Base-by-base conservation (phyloP, 2,113 vertebrate species). In the Scomber colias region DNA sequence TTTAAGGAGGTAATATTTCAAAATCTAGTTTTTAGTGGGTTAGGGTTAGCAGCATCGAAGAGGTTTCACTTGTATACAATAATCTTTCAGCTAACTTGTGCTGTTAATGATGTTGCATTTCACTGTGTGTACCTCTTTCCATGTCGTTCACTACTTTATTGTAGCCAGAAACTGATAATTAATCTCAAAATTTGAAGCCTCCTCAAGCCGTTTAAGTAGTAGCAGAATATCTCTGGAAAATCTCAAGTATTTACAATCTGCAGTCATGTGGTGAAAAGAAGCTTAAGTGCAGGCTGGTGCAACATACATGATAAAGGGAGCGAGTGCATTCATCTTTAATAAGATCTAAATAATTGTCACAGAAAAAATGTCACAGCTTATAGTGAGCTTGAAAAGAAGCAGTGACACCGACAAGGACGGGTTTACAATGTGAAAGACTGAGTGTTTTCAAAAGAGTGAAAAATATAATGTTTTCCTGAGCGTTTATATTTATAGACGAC, bases 241-340 rank as follows among this genome's bases (percentile, higher is more conserved):
- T 31, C 46, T 17, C 56, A 3, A 40, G n/a, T 31, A 31, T 67
- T 35, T 53, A 7, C 11, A 46, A 14, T 67, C 61, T n/a, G 48
- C 70, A 48, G 16, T 46, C 69, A 66, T 69, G 56, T 77, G 48
- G 40, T 15, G 46, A 67, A 44, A 79, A 65, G 45, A 30, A 46
- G 53, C 77, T 50, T 27, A 44, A 21, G 21, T 30, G 56, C 48
- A 77, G 65, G 17, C 21, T 44, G 40, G 24, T 19, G 13, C 5
- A 11, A 24, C n/a, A 11, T 30, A 35, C 60, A 35, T 56, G 9
- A 66, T 4, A 7, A 19, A 35, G 31, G 60, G 35, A 79, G 64
- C 51, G n/a, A 44, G 60, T 21, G 21, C 6, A 19, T 3, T 14
- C 59, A 48, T 56, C 27, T 45, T 59, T 13, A 51, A 71, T 50